phyloP scores from a whole-genome alignment of 64 coral and sea anemone species.

The Orbicella faveolata region DNA sequence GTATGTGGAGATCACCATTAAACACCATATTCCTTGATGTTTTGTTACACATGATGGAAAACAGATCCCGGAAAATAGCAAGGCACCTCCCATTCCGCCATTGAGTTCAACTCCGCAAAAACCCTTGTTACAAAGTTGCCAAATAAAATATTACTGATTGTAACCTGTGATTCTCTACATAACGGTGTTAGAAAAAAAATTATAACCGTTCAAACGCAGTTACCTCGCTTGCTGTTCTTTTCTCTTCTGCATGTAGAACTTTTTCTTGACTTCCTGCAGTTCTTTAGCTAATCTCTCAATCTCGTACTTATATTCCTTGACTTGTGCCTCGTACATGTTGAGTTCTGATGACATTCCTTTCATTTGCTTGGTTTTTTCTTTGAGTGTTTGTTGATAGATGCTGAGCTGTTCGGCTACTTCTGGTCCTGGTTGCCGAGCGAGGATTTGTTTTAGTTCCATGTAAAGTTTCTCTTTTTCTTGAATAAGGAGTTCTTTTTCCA shows the following conservation, averaged over 20 bases:
- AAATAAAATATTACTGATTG: too few species aligned
- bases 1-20: too few species aligned
- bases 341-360: constrained; percentile 99
- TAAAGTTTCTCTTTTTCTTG: constrained; percentile 99
- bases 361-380: constrained; percentile 98
- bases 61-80: too few species aligned
- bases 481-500: constrained; percentile 98
- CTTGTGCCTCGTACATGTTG: constrained; percentile 99
- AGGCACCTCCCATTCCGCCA: too few species aligned
- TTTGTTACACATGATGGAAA: too few species aligned
- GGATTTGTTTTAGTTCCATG: constrained; percentile 99
- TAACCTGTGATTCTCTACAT: too few species aligned
- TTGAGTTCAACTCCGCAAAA: too few species aligned
- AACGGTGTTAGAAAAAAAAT: background rate
- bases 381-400: constrained; percentile 98
- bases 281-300: constrained; percentile 97
- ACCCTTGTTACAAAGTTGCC: too few species aligned
- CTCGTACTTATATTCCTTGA: constrained; percentile 98
- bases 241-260: constrained; percentile 98
- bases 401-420: constrained; percentile 95
- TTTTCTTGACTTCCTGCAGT: constrained; percentile 97
- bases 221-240: constrained; percentile 98
- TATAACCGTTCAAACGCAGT: background rate
- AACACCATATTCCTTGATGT: too few species aligned
- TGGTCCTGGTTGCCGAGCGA: constrained; percentile 94